Base-by-base conservation (phyloP, 37 sponge, comb jelly and placozoan species). In the Eunapius fragilis region DNA sequence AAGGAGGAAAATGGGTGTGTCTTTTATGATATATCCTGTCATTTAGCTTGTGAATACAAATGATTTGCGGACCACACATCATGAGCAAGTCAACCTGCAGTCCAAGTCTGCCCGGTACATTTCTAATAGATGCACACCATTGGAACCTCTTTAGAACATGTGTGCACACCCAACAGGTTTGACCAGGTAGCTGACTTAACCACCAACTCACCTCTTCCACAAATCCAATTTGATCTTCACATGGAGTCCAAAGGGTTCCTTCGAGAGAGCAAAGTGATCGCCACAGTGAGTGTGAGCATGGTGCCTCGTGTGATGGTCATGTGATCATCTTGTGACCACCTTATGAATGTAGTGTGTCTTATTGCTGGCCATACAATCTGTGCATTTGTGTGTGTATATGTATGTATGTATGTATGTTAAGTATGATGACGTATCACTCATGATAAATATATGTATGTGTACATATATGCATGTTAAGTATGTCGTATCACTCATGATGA, bases 261-360 rank as follows among this genome's bases (percentile, higher is more conserved):
- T 33, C 27, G 30, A 12, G 86, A 88, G 70, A 83, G 79, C 67
- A 94, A 91, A 71, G 22, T 78, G 6, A 19, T 94, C 2, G 92
- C 80, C 37, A 94, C 86, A 89, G 95, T 94, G 41, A 22, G 87
- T n/a, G n/a, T n/a, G n/a, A n/a, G n/a, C n/a, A n/a, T n/a, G n/a
- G n/a, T n/a, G n/a, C n/a, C n/a, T n/a, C n/a, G n/a, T n/a, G n/a
- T n/a, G n/a, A n/a, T n/a, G n/a, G n/a, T n/a, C n/a, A n/a, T n/a
- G n/a, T 41, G 41, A 3, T 41, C 41, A 9, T 41, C 41, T 6
- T 41, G 41, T 41, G 41, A 41, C 41, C 27, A 72, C 74, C 6
- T 10, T 33, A 10, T 32, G 74, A 32, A 72, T 33, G 74, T 32
- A 14, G 13, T 72, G 31, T 31, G 7, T 58, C 7, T 45, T 45